Conservation (phyloP, 2,888 invertebrate genomes). For the Sesia apiformis region DNA sequence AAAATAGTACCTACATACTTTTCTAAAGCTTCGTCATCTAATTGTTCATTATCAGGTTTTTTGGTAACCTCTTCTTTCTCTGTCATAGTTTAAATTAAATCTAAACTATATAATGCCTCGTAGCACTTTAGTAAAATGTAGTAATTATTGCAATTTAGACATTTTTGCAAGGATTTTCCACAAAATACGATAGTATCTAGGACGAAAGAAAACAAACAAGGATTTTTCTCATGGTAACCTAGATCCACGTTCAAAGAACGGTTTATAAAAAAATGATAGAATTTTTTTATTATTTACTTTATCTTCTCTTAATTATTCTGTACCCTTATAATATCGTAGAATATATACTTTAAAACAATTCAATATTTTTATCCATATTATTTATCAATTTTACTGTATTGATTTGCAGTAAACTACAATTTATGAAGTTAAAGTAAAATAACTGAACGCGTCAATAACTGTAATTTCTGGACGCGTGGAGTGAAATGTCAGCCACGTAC, state of each 20-base stretch:
- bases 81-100: conserved; percentile 53
- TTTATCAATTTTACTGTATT: neutral
- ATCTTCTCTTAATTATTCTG: no score
- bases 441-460: conserved; percentile 13
- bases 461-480: conserved; percentile 50
- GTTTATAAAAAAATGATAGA: no score
- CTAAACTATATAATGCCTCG: neutral
- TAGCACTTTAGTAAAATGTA: no score
- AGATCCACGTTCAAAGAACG: no score
- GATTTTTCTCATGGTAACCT: no score
- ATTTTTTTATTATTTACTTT: no score
- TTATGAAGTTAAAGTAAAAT: neutral
- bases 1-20: conserved; percentile 31
- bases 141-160: no score
- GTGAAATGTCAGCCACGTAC: conserved; percentile 74
- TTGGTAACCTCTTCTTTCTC: conserved; percentile 60
- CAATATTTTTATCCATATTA: neutral
- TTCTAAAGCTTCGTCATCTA: conserved; percentile 67
- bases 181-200: no score
- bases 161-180: no score
- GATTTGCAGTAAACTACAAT: neutral
- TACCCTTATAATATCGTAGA: no score
- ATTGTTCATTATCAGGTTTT: conserved; percentile 52
- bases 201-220: no score
- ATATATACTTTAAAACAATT: neutral